Conservation (phyloP, 2,888 invertebrate genomes). For the Masnerella sp. region DNA sequence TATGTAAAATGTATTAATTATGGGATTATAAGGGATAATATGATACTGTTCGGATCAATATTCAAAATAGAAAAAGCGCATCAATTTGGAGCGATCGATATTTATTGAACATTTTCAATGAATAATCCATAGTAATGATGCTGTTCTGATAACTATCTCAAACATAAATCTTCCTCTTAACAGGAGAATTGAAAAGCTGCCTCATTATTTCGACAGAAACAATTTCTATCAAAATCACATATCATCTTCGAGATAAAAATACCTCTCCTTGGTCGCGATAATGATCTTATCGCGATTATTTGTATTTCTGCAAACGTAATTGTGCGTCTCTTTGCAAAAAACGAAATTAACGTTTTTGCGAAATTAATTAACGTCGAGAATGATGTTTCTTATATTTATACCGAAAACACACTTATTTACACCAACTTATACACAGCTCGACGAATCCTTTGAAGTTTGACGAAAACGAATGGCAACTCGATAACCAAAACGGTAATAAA, state of each 20-base stretch:
- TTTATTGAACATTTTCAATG: conserved; percentile 44
- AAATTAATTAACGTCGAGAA: no score
- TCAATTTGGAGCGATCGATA: conserved; percentile 19
- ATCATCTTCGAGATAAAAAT: conserved; percentile 10
- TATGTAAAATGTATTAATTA: background rate
- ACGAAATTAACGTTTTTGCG: no score
- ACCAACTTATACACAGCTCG: no score
- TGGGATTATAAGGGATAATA: background rate
- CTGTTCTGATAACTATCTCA: conserved; percentile 21
- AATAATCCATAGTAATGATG: conserved; percentile 40
- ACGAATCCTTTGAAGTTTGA: background rate
- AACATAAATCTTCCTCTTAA: conserved; percentile 38
- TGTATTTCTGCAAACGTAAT: no score
- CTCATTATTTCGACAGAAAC: conserved; percentile 42
- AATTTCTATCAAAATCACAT: conserved; percentile 27
- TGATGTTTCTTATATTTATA: background rate
- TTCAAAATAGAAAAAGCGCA: conserved; percentile 17
- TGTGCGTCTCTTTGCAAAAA: no score
- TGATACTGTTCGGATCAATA: background rate
- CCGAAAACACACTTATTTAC: no score
- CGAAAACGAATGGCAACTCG: background rate
- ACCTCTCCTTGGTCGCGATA: conserved; percentile 8
- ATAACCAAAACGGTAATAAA: conserved; percentile 10
- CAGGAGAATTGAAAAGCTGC: conserved; percentile 18
- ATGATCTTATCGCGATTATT: conserved; percentile 14